phyloP scores from a whole-genome alignment of 2,888 invertebrate genomes.

The Cryptus armator region DNA sequence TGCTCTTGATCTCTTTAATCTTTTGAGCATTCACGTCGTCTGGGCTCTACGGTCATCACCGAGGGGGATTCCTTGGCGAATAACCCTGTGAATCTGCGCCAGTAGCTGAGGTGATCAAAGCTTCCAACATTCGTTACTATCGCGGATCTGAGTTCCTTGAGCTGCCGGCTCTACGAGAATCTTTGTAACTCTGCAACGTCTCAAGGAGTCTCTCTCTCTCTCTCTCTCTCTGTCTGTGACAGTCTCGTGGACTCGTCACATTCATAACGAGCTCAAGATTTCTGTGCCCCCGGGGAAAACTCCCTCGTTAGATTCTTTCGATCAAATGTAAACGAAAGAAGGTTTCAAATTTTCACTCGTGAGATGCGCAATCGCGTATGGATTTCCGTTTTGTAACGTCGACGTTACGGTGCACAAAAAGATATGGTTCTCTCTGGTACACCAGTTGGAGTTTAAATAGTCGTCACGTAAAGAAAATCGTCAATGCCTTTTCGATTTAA shows the following conservation, averaged over 20 bases:
- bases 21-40: constrained; percentile 14
- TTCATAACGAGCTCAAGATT: constrained; percentile 5
- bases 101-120: constrained; percentile 20
- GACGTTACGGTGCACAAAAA: background rate
- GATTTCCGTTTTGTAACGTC: background rate
- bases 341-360: constrained; percentile 22
- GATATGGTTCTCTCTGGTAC: background rate
- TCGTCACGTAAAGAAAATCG: too few relatives aligned
- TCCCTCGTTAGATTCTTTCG: constrained; percentile 38
- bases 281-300: constrained; percentile 14
- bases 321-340: constrained; percentile 33
- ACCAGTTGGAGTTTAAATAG: too few relatives aligned
- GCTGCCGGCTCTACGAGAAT: background rate
- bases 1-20: constrained; percentile 32
- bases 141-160: constrained; percentile 3
- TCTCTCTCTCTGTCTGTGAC: background rate
- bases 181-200: constrained; percentile 10
- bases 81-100: constrained; percentile 10
- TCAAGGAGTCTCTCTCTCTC: background rate
- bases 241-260: background rate
- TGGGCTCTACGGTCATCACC: constrained; percentile 5
- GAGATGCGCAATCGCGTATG: background rate
- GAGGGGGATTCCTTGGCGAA: background rate
- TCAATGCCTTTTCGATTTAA: too few relatives aligned
- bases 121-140: constrained; percentile 29